phyloP scores from a whole-genome alignment of 2,113 vertebrate genomes.

The Micromys minutus region DNA sequence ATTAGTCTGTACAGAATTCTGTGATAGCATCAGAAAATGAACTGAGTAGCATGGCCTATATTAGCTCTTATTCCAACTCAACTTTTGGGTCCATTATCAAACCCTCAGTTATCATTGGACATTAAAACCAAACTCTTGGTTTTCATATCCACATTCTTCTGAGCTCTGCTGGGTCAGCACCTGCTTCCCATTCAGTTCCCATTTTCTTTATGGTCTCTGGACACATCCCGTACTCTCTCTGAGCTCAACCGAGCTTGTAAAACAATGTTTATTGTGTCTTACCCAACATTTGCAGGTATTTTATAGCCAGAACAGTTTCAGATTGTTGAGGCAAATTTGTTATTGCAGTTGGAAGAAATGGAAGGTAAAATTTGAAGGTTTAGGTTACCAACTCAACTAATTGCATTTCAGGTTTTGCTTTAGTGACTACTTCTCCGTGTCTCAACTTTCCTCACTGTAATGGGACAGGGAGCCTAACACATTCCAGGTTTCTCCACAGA shows the following conservation, averaged over 20 bases:
- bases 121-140: neutral
- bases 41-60: neutral
- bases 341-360: neutral
- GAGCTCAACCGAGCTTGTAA: conserved; percentile 36
- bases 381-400: neutral
- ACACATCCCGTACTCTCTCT: neutral
- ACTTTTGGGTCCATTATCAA: neutral
- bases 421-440: neutral
- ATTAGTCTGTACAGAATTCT: neutral
- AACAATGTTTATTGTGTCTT: conserved; percentile 18
- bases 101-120: neutral
- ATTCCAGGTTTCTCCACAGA: neutral
- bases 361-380: conserved; percentile 10
- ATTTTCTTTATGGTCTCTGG: neutral
- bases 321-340: neutral
- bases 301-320: conserved; percentile 25
- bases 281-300: conserved; percentile 18
- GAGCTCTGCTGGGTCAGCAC: neutral
- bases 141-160: neutral
- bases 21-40: neutral
- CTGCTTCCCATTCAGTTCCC: neutral
- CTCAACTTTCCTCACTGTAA: neutral
- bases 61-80: neutral
- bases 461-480: no score
- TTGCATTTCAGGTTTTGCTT: conserved; percentile 12